Percentiles rank a stretch among this genome's conserved stretches.
phyloP scores from a whole-genome alignment of 2,113 vertebrate genomes.

The Petrocephalus microphthalmus region DNA sequence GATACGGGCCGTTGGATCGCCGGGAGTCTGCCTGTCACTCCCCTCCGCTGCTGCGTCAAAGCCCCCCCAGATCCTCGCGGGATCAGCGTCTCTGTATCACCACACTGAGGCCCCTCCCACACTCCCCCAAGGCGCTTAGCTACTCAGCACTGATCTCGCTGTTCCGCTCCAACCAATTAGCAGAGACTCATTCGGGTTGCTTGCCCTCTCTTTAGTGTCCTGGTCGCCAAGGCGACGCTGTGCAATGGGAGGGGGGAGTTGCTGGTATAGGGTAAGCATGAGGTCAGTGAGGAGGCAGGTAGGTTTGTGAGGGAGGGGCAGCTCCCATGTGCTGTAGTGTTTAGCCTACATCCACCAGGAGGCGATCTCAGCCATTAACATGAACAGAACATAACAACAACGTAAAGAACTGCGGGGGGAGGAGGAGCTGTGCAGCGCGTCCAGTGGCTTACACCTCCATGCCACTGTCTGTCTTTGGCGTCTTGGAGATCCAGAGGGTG shows the following conservation, averaged over 20 bases:
- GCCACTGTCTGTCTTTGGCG: constrained; percentile 69
- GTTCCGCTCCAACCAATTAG: constrained; percentile 33
- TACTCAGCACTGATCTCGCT: constrained; percentile 36
- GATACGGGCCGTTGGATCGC: background rate
- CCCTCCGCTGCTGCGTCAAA: background rate
- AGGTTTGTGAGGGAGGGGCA: background rate
- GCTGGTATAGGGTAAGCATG: background rate
- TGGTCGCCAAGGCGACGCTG: background rate
- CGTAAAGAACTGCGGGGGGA: background rate
- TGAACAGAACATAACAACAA: background rate
- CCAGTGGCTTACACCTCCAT: constrained; percentile 74
- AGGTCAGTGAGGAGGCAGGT: background rate
- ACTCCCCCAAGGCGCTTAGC: constrained; percentile 33
- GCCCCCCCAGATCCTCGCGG: constrained; percentile 2
- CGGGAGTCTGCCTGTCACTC: background rate
- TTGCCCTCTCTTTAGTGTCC: constrained; percentile 10
- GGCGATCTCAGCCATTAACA: background rate
- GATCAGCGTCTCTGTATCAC: background rate
- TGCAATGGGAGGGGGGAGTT: background rate
- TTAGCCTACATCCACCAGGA: background rate
- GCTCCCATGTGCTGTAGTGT: background rate
- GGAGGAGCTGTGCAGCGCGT: background rate
- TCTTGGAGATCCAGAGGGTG: constrained; percentile 87
- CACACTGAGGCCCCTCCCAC: constrained; percentile 22
- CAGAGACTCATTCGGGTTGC: constrained; percentile 12